Base-by-base conservation (phyloP, 2,888 invertebrate genomes). In the Incurvaria masculella region DNA sequence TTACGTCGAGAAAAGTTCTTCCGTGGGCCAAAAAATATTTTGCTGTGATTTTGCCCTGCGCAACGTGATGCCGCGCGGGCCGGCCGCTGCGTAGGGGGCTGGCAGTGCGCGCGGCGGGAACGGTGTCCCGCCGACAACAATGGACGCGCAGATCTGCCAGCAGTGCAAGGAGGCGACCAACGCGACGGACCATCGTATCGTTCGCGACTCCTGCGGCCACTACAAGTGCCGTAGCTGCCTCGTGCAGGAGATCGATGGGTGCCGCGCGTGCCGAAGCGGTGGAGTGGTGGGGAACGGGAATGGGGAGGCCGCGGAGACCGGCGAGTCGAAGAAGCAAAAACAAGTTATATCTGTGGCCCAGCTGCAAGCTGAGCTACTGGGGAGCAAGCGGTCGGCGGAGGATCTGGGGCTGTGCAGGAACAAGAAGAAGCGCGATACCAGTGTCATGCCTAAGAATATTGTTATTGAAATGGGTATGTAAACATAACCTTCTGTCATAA, bases 161-260 rank as follows among this genome's bases (percentile, higher is more conserved):
- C 84, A 82, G 62, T 87, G 87, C 61, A 72, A 78, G 49, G 79
- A 80, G 57, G 59, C 69, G 48, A 72, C 82, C 33, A 81, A 82
- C 57, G 65, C 68, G 41, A 81, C 84, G 5, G 68, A 76, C 49
- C 84, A 83, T 58, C 76, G 89, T 47, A 68, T 89, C 47, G 84
- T 90, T 16, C 85, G 84, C 45, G 90, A 90, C 62, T 80, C 79
- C 44, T 90, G 90, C 65, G 90, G 89, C 2, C 89, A 90, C 63
- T 78, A 79, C 48, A 90, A 90, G 68, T 90, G 89, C 65, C 83
- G 89, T 57, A 69, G 81, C 53, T 90, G 90, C 62, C 71, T 90
- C 41, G 62, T 89, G 26, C 71, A 78, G 18, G 89, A 90, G 61
- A 86, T 82, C 55, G 68, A 78, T 33, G 84, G 84, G 14, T 89